Percentiles rank a stretch among this genome's conserved stretches.
Evolutionary conservation across 2,888 invertebrate species (phyloP).

Genomic region (Griposia aprilina): DNA sequence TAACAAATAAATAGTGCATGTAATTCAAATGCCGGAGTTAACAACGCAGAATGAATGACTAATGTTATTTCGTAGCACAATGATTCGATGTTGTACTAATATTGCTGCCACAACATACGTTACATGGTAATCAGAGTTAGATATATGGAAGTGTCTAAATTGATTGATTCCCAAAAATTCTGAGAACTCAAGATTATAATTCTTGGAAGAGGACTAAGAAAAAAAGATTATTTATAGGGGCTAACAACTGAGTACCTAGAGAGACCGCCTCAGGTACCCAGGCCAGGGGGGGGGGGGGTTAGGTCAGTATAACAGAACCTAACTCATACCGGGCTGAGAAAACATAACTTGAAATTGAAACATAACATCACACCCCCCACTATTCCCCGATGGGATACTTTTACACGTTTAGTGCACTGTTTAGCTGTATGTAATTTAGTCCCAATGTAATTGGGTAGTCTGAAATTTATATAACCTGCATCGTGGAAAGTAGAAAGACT

Average conservation of each 20-base stretch:
- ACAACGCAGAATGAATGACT: constrained; percentile 18
- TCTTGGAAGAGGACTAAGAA: neutral
- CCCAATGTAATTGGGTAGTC: neutral
- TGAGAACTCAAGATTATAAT: neutral
- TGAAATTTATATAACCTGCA: neutral
- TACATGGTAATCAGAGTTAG: neutral
- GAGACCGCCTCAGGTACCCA: no score
- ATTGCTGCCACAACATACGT: neutral
- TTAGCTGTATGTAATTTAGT: neutral
- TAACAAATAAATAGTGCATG: constrained; percentile 32
- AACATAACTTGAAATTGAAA: neutral
- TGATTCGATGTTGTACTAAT: neutral
- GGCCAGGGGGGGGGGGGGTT: no score
- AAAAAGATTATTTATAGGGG: neutral
- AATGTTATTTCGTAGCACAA: neutral
- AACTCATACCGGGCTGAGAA: neutral
- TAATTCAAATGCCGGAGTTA: constrained; percentile 19
- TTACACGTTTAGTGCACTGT: neutral
- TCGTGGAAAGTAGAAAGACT: constrained; percentile 10
- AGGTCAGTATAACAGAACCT: neutral
- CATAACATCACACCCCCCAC: neutral
- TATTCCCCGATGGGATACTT: neutral
- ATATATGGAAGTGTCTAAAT: no score
- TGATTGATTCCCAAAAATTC: neutral
- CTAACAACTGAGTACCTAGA: neutral